Conservation (phyloP, 2,113 vertebrate species). For the Tragelaphus imberbis region DNA sequence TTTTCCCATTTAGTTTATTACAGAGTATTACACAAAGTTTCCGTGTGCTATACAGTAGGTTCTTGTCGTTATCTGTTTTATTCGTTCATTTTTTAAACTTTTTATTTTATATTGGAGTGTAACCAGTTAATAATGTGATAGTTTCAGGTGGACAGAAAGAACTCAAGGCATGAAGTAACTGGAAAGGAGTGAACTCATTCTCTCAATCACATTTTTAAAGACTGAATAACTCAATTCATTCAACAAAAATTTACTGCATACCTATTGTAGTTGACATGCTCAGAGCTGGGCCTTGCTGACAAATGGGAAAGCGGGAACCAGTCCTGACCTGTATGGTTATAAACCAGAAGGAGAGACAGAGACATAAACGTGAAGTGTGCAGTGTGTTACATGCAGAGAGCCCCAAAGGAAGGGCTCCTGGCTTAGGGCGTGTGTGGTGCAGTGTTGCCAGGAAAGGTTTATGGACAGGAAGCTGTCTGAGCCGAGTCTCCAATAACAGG, state of each 20-base stretch:
- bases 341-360: background rate
- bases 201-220: background rate
- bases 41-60: background rate
- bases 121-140: background rate
- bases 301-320: background rate
- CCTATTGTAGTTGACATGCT: background rate
- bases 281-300: background rate
- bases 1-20: background rate
- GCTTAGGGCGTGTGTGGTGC: accelerated
- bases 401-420: background rate
- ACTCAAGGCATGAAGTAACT: background rate
- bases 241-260: conserved; percentile 44
- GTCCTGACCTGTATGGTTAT: background rate
- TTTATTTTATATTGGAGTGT: background rate
- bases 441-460: background rate
- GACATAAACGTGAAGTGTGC: background rate
- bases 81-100: background rate
- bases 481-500: background rate
- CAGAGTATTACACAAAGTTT: background rate
- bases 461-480: background rate
- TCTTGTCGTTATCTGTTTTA: background rate
- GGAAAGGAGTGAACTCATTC: background rate
- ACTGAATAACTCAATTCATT: conserved; percentile 60
- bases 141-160: background rate
- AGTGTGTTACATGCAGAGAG: background rate